Conservation (phyloP, 1,140 invertebrate species). For the Drosophila biarmipes region DNA sequence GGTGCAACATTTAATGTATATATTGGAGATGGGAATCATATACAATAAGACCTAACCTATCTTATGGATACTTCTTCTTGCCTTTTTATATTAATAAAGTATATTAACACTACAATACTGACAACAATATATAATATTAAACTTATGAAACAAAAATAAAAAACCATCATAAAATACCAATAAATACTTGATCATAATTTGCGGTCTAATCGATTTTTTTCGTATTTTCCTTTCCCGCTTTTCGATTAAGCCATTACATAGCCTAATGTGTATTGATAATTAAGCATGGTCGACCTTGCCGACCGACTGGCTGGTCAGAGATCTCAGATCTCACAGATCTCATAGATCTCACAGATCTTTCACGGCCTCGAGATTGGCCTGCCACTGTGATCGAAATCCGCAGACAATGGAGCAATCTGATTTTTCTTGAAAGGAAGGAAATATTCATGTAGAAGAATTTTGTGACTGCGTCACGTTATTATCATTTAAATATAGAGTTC, state of each 20-base stretch:
- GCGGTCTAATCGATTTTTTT: slow-evolving; percentile 4
- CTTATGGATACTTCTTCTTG: no score
- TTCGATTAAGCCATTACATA: slow-evolving; percentile 9
- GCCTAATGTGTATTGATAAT: slow-evolving; percentile 11
- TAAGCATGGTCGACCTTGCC: slow-evolving; percentile 10
- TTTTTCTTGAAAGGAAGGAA: slow-evolving; percentile 5
- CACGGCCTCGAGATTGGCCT: slow-evolving; percentile 6
- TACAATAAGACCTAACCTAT: no score
- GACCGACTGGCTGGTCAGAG: slow-evolving; percentile 4
- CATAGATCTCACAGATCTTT: slow-evolving; percentile 6
- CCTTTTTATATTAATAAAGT: no score
- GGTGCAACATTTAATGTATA: not conserved
- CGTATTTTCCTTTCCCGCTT: slow-evolving; percentile 8
- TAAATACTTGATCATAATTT: slow-evolving; percentile 1
- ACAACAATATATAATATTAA: not conserved
- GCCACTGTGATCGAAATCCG: slow-evolving; percentile 1
- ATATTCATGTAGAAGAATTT: not conserved
- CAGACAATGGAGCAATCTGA: slow-evolving; percentile 10
- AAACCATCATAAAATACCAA: not conserved
- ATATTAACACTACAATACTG: no score
- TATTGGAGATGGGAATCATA: no score
- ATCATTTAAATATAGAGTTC: not conserved
- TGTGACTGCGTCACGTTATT: not conserved
- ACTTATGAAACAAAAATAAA: not conserved
- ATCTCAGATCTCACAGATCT: not conserved